These are phyloP conservation scores for Aphrocallistes beatrix DNA, from an alignment of 37 sponge, comb jelly and placozoan genomes.

Conservation along the genomic window DNA sequence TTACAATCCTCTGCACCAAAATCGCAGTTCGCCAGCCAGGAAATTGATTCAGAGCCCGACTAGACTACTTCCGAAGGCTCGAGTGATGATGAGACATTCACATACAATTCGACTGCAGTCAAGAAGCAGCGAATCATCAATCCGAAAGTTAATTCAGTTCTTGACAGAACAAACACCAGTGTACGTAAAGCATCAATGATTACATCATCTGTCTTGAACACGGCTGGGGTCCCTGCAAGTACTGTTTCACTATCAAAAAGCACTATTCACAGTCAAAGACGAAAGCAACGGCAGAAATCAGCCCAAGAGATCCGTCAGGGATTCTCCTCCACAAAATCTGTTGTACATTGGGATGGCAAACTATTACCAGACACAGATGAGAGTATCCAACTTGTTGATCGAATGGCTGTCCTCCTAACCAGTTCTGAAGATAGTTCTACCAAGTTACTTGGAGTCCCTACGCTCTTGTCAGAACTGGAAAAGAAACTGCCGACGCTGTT, in stretches of 20 bases:
- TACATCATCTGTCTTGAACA: background rate
- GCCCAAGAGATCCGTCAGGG: background rate
- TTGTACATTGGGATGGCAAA: conserved; percentile 17
- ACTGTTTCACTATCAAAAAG: background rate
- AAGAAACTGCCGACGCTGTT: background rate
- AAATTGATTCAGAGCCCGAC: conserved; percentile 19
- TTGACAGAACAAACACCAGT: conserved; percentile 12
- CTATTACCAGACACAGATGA: background rate
- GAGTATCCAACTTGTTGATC: conserved; percentile 7
- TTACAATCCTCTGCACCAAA: conserved; percentile 16
- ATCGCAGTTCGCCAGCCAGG: conserved; percentile 19
- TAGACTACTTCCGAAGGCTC: conserved; percentile 3
- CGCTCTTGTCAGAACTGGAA: background rate
- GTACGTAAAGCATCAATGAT: conserved; percentile 14
- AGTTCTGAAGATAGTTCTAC: background rate
- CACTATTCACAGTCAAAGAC: conserved; percentile 11
- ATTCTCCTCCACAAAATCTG: conserved; percentile 5
- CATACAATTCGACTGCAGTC: conserved; percentile 8
- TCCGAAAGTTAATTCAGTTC: conserved; percentile 4
- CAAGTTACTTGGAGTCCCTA: conserved; percentile 7
- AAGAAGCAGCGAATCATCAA: conserved; percentile 19
- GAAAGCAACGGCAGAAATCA: background rate
- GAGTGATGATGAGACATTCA: conserved; percentile 8
- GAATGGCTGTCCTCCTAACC: conserved; percentile 1
- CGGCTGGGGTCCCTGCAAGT: conserved; percentile 8